These are phyloP conservation scores for Phallusia fumigata DNA, from an alignment of 23 tunicate species.

Conservation along the genomic window DNA sequence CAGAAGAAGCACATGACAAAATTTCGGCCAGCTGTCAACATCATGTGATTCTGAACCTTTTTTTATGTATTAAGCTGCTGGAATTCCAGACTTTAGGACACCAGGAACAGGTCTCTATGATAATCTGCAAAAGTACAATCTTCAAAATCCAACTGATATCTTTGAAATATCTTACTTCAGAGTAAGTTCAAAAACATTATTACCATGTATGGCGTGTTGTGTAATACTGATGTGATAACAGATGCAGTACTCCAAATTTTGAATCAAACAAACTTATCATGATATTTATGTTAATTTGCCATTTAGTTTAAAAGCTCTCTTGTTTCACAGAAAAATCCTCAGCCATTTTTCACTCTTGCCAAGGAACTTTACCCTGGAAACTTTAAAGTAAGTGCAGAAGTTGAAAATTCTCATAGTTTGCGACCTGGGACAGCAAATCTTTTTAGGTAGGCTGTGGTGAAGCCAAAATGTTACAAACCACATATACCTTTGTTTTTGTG, in stretches of 20 bases:
- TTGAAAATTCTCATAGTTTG: not conserved
- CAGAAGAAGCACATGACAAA: not conserved
- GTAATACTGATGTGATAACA: not conserved
- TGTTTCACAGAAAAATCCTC: conserved; percentile 65
- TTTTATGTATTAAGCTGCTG: conserved; percentile 62
- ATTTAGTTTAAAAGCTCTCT: too few relatives aligned
- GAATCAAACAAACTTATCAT: too few relatives aligned
- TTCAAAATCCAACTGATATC: conserved; percentile 72
- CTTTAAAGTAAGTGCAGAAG: conserved; percentile 33
- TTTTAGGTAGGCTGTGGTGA: too few relatives aligned
- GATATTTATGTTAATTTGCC: too few relatives aligned
- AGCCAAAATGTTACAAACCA: too few relatives aligned
- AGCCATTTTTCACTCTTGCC: conserved; percentile 78
- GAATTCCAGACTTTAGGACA: conserved; percentile 84
- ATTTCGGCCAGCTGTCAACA: not conserved
- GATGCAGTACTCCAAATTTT: too few relatives aligned
- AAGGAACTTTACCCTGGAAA: conserved; percentile 85
- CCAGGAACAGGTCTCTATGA: conserved; percentile 87
- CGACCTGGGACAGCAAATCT: too few relatives aligned
- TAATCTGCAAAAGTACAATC: conserved; percentile 74
- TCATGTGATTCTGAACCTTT: not conserved
- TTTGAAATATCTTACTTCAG: conserved; percentile 73
- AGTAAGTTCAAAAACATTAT: conserved; percentile 8
- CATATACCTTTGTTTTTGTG: too few relatives aligned
- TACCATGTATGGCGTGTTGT: not conserved